These are phyloP conservation scores for Elephas maximus DNA, from an alignment of 2,113 vertebrate genomes.

Conservation along the genomic window DNA sequence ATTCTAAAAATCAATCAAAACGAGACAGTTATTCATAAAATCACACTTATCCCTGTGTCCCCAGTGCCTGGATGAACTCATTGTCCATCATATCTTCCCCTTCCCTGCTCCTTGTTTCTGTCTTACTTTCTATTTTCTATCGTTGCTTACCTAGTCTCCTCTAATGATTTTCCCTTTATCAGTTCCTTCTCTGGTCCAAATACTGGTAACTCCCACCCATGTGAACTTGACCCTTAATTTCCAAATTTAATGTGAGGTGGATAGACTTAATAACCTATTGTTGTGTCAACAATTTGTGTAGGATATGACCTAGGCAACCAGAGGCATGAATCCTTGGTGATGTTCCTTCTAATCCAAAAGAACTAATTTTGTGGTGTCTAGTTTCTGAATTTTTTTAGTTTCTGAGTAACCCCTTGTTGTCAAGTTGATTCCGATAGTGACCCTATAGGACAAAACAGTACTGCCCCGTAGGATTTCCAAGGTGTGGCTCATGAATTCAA, in stretches of 20 bases:
- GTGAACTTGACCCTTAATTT: constrained; percentile 30
- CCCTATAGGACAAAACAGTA: too few relatives aligned
- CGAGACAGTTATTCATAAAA: background rate
- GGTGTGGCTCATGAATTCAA: too few relatives aligned
- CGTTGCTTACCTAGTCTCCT: background rate
- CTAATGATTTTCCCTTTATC: background rate
- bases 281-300: background rate
- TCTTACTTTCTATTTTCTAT: too few relatives aligned
- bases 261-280: background rate
- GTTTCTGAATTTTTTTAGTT: background rate
- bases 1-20: constrained; percentile 11
- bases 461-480: too few relatives aligned
- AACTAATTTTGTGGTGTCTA: background rate
- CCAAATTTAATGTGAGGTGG: background rate
- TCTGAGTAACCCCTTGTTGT: too few relatives aligned
- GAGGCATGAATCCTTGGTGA: background rate
- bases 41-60: background rate
- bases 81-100: background rate
- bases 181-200: background rate
- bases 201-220: background rate
- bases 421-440: too few relatives aligned
- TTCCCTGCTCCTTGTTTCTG: background rate
- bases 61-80: background rate
- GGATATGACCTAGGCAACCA: background rate
- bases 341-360: background rate